phyloP scores from a whole-genome alignment of 2,888 invertebrate species.

The Noctua janthina region DNA sequence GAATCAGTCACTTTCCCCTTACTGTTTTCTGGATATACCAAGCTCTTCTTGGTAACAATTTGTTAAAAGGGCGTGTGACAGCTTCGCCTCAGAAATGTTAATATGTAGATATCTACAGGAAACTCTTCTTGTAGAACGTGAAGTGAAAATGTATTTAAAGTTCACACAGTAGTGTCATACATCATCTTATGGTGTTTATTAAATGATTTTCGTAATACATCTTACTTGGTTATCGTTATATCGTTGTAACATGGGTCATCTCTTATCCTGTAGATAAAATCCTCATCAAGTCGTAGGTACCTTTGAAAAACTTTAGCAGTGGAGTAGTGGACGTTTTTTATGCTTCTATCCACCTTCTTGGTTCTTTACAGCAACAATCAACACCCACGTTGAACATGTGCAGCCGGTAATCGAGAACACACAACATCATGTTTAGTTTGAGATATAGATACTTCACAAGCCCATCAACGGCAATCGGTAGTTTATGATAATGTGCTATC shows the following conservation, averaged over 20 bases:
- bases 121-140: slow-evolving; percentile 20
- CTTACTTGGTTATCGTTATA: background rate
- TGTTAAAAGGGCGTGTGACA: slow-evolving; percentile 10
- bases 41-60: slow-evolving; percentile 45
- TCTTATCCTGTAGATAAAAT: background rate
- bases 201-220: slow-evolving; percentile 10
- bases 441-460: slow-evolving; percentile 19
- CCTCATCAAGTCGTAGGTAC: background rate
- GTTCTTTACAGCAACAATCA: slow-evolving; percentile 21
- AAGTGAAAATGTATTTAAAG: slow-evolving; percentile 37
- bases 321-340: background rate
- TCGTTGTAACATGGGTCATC: background rate
- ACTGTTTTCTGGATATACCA: slow-evolving; percentile 20
- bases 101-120: slow-evolving; percentile 23
- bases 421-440: slow-evolving; percentile 19
- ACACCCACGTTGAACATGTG: slow-evolving; percentile 38
- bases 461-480: slow-evolving; percentile 24
- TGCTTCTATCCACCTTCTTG: background rate
- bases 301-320: background rate
- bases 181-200: background rate
- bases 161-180: background rate
- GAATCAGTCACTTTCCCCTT: slow-evolving; percentile 14
- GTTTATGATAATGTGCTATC: slow-evolving; percentile 21
- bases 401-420: slow-evolving; percentile 33
- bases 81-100: slow-evolving; percentile 20